Evolutionary conservation across 2,113 vertebrate genomes (phyloP).

Genomic region (Reinhardtius hippoglossoides): DNA sequence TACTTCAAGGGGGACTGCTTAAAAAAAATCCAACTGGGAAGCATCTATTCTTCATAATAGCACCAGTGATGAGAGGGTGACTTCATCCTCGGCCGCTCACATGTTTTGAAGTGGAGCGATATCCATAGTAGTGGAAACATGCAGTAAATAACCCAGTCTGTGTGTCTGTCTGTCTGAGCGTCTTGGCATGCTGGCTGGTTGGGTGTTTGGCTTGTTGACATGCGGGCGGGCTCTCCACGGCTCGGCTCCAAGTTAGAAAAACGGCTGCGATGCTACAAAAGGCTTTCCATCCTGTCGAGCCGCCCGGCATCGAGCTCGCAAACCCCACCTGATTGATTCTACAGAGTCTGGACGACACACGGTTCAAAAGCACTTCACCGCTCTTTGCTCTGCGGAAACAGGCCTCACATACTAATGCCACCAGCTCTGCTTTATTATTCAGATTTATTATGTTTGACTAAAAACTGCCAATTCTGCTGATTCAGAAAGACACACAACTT

Average conservation of each 20-base stretch:
- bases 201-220: conserved; percentile 58
- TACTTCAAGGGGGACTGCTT: conserved; percentile 56
- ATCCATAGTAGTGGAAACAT: conserved; percentile 63
- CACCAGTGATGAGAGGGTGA: conserved; percentile 68
- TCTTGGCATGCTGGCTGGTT: neutral
- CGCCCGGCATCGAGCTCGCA: conserved; percentile 48
- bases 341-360: conserved; percentile 51
- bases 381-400: conserved; percentile 56
- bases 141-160: conserved; percentile 44
- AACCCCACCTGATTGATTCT: conserved; percentile 71
- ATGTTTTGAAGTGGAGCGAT: conserved; percentile 64
- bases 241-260: conserved; percentile 38
- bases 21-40: conserved; percentile 42
- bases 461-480: conserved; percentile 2
- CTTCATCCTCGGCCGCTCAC: conserved; percentile 58
- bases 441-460: no score
- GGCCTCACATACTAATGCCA: conserved; percentile 53
- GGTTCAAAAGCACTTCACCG: conserved; percentile 55
- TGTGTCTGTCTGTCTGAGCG: conserved; percentile 11
- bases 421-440: conserved; percentile 39
- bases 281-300: conserved; percentile 55
- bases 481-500: neutral
- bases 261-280: conserved; percentile 30
- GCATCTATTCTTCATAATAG: conserved; percentile 54
- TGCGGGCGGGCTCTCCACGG: conserved; percentile 40